Conservation (phyloP, 30 jellyfish, hydroid and myxozoan species). For the Catostylus mosaicus region DNA sequence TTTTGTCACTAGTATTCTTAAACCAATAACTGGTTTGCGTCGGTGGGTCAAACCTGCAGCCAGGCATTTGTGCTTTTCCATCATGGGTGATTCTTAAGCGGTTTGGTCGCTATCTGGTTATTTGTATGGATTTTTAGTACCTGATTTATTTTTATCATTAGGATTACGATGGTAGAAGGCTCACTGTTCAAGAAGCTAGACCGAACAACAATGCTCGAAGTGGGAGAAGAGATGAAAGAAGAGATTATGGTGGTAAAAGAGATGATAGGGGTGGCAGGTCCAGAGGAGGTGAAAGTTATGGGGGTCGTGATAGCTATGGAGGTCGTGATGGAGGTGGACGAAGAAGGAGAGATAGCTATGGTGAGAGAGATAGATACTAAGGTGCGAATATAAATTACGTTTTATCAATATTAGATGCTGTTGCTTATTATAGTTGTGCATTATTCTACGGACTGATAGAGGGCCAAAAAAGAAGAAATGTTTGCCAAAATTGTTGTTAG, state of each 20-base stretch:
- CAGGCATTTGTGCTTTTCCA: no score
- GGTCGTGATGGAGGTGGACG: slow-evolving; percentile 57
- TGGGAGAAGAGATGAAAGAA: slow-evolving; percentile 22
- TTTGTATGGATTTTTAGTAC: background rate
- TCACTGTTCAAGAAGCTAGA: slow-evolving; percentile 60
- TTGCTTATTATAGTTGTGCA: no score
- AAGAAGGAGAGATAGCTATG: slow-evolving; percentile 49
- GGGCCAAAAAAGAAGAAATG: no score
- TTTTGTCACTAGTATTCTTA: no score
- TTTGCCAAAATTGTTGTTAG: no score
- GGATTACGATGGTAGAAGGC: slow-evolving; percentile 62
- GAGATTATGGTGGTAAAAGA: slow-evolving; percentile 22
- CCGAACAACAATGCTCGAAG: slow-evolving; percentile 37
- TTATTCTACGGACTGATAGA: no score
- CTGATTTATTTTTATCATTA: background rate
- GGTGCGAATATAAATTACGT: background rate
- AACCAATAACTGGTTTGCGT: no score
- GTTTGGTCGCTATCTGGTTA: no score
- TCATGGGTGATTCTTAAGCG: no score
- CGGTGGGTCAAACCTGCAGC: no score
- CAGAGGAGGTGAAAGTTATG: slow-evolving; percentile 15
- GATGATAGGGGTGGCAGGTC: slow-evolving; percentile 17
- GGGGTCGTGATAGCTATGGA: slow-evolving; percentile 42
- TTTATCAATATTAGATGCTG: background rate
- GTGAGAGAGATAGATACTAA: slow-evolving; percentile 44